A percentile compares a stretch with the other conserved stretches of the same genome.
These are phyloP conservation scores for Osmoderma eremita DNA, from an alignment of 2,888 invertebrate genomes.

Conservation along the genomic window DNA sequence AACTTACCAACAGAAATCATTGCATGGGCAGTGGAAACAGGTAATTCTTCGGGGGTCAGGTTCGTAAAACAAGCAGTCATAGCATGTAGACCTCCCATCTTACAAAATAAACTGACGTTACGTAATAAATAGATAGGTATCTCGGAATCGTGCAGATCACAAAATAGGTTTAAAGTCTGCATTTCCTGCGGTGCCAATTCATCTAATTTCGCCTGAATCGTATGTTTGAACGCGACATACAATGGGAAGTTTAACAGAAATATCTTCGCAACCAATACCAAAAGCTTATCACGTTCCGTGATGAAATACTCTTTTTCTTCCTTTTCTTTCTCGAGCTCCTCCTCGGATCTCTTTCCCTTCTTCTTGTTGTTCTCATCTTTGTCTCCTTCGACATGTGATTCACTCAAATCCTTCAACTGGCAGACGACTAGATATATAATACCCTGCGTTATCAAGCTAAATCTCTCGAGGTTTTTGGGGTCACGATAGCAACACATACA, in stretches of 20 bases:
- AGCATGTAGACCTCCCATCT: conserved; percentile 87
- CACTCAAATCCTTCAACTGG: conserved; percentile 77
- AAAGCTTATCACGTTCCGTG: conserved; percentile 87
- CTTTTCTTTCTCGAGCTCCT: conserved; percentile 55
- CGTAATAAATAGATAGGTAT: conserved; percentile 89
- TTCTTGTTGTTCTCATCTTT: conserved; percentile 52
- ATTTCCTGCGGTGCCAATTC: conserved; percentile 88
- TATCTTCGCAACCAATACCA: conserved; percentile 87
- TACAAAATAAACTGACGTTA: conserved; percentile 94
- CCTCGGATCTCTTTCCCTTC: conserved; percentile 53
- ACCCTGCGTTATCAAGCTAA: conserved; percentile 88
- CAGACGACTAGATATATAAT: conserved; percentile 85
- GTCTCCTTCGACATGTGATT: conserved; percentile 52
- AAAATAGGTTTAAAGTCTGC: conserved; percentile 80
- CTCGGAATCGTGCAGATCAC: conserved; percentile 93
- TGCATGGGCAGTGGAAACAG: conserved; percentile 89
- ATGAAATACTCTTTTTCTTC: conserved; percentile 63
- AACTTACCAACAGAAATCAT: conserved; percentile 79
- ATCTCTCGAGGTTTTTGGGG: conserved; percentile 90
- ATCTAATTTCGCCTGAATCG: conserved; percentile 81
- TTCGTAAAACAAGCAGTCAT: conserved; percentile 88
- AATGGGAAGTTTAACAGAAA: conserved; percentile 91
- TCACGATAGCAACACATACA: conserved; percentile 96
- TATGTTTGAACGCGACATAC: conserved; percentile 87
- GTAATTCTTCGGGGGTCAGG: conserved; percentile 77